Evolutionary conservation across 2,113 vertebrate genomes (phyloP), one percentile per base, ranked within the genome.

Genomic region (Platysteira castanea): DNA sequence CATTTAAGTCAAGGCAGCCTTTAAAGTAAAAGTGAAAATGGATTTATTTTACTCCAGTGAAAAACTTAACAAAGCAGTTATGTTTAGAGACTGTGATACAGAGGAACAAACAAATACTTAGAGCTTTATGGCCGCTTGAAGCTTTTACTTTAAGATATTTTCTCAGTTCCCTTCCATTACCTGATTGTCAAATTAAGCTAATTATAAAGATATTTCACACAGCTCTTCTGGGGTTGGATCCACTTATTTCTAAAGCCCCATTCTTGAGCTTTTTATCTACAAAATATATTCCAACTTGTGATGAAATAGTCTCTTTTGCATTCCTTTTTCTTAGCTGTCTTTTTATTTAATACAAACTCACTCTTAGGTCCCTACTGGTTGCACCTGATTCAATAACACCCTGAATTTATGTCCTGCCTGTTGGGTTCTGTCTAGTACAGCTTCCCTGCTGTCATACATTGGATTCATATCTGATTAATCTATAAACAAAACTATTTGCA

Each of bases 41-140:
- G 74, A 46, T 95, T 91, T 89, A 74, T 94, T 94, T 92, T 89
- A 81, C 93, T 89, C 80, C 39, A 65, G 89, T 89, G 54, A 50
- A 91, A 84, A 95, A 19, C 19, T 80, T 81, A 10, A 21, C 81
- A 33, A 81, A 84, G 46, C 68, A 84, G 37, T 81, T 89, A 28
- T 61, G n/a, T 89, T 80, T 81, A 84, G 59, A 91, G 33, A 37
- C 39, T 37, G 35, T 68, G 57, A 68, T 69, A 22, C 23, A 61
- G 42, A 52, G 46, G n/a, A 74, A 81, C 81, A 91, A 94, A 86
- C 13, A 39, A 94, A 87, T 73, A 49, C 75, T 90, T 85, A 30
- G 6, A 65, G 54, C 37, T 89, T 92, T 89, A 41, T 70, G 63
- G 59, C 27, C 69, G 15, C 18, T 65, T 77, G 28, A 70, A 69